Base-by-base conservation (phyloP, 1,140 invertebrate species). In the Sipha flava region DNA sequence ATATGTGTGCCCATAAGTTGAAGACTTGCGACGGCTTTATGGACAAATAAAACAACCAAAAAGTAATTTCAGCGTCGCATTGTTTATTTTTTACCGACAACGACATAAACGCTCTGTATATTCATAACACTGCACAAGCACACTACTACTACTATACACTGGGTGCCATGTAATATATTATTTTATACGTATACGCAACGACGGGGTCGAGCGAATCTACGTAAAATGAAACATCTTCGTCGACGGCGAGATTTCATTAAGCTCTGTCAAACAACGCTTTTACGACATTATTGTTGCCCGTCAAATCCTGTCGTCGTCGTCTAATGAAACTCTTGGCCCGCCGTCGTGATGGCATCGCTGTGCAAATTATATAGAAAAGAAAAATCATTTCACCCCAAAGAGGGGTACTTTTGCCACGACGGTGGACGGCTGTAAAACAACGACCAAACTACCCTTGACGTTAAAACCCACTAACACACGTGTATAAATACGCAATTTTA, bases 211-310 rank as follows among this genome's bases (percentile, higher is more conserved):
- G 40, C 16, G 23, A 29, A 70, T 70, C 23, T 29, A 26, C 40
- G 66, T 45, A 70, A 45, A 70, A 43, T 66, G 37, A 43, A 66
- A 66, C 64, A 43, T 40, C 3, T 3, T 62, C 18, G 12, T 31
- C n/a, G 34, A 3, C 21, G 49, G 12, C 26, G 16, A 77, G 43
- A 59, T 77, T 77, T 77, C 73, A 77, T 77, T 77, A 77, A 77
- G 34, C 73, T 40, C 21, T 26, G 31, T 23, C 52, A 77, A 77
- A 77, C 73, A 59, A 77, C 66, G 5, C 21, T 77, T 73, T 77
- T 77, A 77, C 52, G 73, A 77, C 73, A 49, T 37, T 49, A 37
- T 75, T 57, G 23, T 77, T 29, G 52, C 12, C 73, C 73, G 34
- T 77, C 52, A 59, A 77, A 77, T 43, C 31, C 52, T 10, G 31